phyloP scores from a whole-genome alignment of 37 sponge, comb jelly and placozoan genomes.

The Petrosia ficiformis region DNA sequence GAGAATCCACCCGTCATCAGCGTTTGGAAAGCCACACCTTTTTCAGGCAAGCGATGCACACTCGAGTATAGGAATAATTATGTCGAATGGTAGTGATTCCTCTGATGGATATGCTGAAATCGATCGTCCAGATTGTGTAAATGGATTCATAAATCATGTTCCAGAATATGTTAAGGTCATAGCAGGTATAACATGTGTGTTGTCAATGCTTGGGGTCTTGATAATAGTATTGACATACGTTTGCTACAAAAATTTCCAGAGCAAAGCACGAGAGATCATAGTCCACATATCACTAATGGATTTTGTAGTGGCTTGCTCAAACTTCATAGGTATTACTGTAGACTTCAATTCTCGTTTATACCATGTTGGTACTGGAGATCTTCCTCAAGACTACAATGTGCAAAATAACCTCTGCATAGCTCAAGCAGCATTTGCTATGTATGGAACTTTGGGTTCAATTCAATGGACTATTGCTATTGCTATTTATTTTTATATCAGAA shows the following conservation, averaged over 20 bases:
- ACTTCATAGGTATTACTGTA: conserved; percentile 40
- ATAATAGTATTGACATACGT: conserved; percentile 53
- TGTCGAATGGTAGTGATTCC: neutral
- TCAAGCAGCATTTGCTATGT: conserved; percentile 60
- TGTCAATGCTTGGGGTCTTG: conserved; percentile 40
- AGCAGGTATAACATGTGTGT: conserved; percentile 19
- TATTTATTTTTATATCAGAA: conserved; percentile 35
- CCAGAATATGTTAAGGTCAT: conserved; percentile 1
- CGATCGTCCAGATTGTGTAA: neutral
- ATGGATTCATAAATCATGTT: neutral
- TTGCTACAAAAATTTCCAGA: conserved; percentile 20
- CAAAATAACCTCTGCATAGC: conserved; percentile 6
- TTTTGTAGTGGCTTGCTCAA: conserved; percentile 15
- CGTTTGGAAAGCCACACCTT: too few relatives aligned
- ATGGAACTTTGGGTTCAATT: conserved; percentile 43
- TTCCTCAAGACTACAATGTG: neutral
- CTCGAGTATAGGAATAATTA: too few relatives aligned
- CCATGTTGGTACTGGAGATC: neutral
- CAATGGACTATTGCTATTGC: conserved; percentile 71
- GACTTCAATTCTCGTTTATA: conserved; percentile 14
- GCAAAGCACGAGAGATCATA: conserved; percentile 37
- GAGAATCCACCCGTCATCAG: too few relatives aligned
- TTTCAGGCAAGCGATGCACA: too few relatives aligned
- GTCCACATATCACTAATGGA: conserved; percentile 61
- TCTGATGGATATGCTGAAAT: neutral